Evolutionary conservation across 2,888 invertebrate species (phyloP).

Genomic region (Gnatocerus cornutus): DNA sequence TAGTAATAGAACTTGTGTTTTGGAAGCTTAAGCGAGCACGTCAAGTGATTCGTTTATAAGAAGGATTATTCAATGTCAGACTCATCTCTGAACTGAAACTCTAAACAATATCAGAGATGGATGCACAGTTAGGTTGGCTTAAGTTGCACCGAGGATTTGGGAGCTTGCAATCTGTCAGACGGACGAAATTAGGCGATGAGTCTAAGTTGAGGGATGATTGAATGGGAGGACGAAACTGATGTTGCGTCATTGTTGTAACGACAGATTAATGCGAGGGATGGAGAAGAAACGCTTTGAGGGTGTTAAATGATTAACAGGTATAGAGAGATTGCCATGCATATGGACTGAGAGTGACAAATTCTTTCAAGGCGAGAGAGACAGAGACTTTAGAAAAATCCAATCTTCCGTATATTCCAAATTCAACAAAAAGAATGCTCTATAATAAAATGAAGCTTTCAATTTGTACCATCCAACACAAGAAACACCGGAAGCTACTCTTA

Average conservation of each 20-base stretch:
- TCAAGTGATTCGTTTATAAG: constrained; percentile 53
- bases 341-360: not conserved
- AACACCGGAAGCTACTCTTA: too few species aligned
- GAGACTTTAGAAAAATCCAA: too few species aligned
- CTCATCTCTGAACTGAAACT: constrained; percentile 31
- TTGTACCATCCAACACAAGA: too few species aligned
- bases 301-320: not conserved
- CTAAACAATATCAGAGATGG: constrained; percentile 24
- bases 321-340: not conserved
- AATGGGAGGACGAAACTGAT: constrained; percentile 7
- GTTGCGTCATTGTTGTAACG: constrained; percentile 2
- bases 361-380: too few species aligned
- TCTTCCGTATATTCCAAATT: too few species aligned
- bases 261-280: not conserved
- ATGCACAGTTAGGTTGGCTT: constrained; percentile 11
- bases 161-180: constrained; percentile 19
- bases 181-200: constrained; percentile 16
- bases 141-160: constrained; percentile 19
- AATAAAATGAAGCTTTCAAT: too few species aligned
- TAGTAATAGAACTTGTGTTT: constrained; percentile 53
- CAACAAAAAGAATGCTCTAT: too few species aligned
- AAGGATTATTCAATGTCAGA: constrained; percentile 50
- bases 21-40: constrained; percentile 53
- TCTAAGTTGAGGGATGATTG: constrained; percentile 11
- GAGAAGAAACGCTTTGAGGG: constrained; percentile 2